Evolutionary conservation across 35 echinoderm and acorn worm species (phyloP).

Genomic region (Acanthaster planci): DNA sequence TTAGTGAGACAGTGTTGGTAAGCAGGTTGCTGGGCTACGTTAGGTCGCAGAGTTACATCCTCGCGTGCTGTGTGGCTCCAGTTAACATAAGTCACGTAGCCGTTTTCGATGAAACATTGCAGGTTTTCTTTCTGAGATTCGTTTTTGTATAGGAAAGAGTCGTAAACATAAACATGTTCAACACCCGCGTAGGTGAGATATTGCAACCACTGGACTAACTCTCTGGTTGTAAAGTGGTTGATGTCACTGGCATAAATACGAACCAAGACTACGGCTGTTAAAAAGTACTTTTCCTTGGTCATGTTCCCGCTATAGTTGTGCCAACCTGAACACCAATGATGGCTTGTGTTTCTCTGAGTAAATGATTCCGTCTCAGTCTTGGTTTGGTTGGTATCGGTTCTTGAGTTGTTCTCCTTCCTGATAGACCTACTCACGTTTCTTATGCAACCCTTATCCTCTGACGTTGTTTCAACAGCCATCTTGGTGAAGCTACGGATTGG

Average conservation of each 20-base stretch:
- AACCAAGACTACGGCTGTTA: constrained; percentile 19
- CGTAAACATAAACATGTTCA: constrained; percentile 27
- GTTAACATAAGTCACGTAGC: neutral
- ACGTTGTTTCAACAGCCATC: too few relatives aligned
- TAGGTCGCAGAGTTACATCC: too few relatives aligned
- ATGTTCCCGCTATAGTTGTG: too few relatives aligned
- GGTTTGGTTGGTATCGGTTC: too few relatives aligned
- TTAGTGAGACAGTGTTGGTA: neutral
- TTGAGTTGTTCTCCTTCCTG: too few relatives aligned
- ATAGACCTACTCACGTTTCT: too few relatives aligned
- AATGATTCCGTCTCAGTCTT: too few relatives aligned
- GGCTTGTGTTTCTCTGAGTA: too few relatives aligned
- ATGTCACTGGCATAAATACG: neutral
- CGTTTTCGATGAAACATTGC: neutral
- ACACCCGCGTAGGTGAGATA: constrained; percentile 6
- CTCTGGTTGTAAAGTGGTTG: neutral
- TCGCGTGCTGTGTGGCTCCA: neutral
- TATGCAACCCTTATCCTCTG: too few relatives aligned
- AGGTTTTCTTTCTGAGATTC: constrained; percentile 8
- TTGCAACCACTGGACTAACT: neutral
- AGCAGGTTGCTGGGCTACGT: neutral
- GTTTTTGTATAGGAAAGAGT: constrained; percentile 15
- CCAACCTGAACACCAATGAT: too few relatives aligned
- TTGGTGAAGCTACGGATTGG: too few relatives aligned
- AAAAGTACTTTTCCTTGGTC: neutral